Evolutionary conservation across 2,888 invertebrate species (phyloP), one percentile per base, ranked within the genome.

Genomic region (Acleris emargana): DNA sequence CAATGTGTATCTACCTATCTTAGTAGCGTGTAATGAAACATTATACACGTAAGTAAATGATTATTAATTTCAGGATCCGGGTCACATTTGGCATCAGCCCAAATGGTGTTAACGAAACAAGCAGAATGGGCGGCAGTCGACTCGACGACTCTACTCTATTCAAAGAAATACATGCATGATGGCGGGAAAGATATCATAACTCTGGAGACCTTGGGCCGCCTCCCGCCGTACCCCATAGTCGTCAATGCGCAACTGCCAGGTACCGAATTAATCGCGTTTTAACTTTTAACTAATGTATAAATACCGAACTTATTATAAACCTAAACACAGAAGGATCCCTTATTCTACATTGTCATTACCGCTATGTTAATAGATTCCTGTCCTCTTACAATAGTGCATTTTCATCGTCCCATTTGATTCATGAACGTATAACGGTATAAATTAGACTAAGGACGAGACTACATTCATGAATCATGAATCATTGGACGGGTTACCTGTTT

Each of bases 161-260:
- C 93, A 64, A 93, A 93, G 73, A 91, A 91, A 71, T 89, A 87
- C 70, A 91, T 94, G 87, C 93, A 94, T 53, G 93, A 93, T 76
- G 87, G 93, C 58, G 93, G 93, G 22, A 93, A 93, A 72, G 93
- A 94, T 57, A 86, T 95, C 50, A 86, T 86, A 55, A 89, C 94
- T 11, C 81, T 96, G 72, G 93, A 93, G 69, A 94, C 95, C 28
- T 84, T 95, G 72, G 96, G 96, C 20, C 94, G 95, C 18, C 82
- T 95, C 49, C 95, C 95, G 2, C 94, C 95, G 0, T 95, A 95
- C 74, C 94, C 95, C 2, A 88, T 95, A 51, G 93, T 95, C 55
- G 89, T 94, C 63, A 95, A 94, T 76, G 81, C 90, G 20, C 91
- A 91, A 67, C 76, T 95, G 63, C 73, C 93, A 81, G 93, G 95